Evolutionary conservation across 1,140 invertebrate species (phyloP), one percentile per base, ranked within the genome.

Genomic region (Wiebesia pumilae): DNA sequence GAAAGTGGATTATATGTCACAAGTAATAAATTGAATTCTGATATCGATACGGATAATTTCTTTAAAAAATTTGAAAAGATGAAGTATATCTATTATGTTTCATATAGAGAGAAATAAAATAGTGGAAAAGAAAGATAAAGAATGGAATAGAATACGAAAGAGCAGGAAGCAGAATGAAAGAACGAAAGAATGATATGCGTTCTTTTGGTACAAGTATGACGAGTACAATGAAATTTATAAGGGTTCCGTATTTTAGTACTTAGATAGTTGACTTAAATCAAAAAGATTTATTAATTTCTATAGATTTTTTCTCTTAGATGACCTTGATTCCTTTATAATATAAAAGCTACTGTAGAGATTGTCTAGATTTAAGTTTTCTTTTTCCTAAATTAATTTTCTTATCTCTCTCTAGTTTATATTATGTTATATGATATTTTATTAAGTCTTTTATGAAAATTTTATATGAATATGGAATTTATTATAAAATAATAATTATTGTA

Each of bases 231-330:
- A 92, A 91, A 92, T 93, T 93, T 92, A 92, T 90, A 91, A 91
- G 90, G 88, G 90, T 90, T 89, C 88, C 90, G 90, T 91, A 91
- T 91, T 90, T 89, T 85, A 89, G 88, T 88, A 91, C 89, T 91
- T 90, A 89, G 87, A 86, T 89, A 89, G 89, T 88, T 87, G 89
- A 91, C 90, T 91, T 90, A 89, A 92, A 90, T 92, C 92, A 89
- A 88, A 91, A 91, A 90, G 91, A 92, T 92, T 93, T 91, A 92
- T 92, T 92, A 92, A 93, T 92, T 92, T 92, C 88, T 88, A 84
- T 88, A 88, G 88, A 89, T 91, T 92, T 91, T 88, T 87, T 88
- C 19, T 54, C 51, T 54, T 54, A 54, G 7, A 54, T 16, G 2
- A 54, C 19, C 7, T 54, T 54, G 12, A 54, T 54, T 54, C 43